Base-by-base conservation (phyloP, 2,797 vertebrate genomes). In the Etheostoma nigrum region DNA sequence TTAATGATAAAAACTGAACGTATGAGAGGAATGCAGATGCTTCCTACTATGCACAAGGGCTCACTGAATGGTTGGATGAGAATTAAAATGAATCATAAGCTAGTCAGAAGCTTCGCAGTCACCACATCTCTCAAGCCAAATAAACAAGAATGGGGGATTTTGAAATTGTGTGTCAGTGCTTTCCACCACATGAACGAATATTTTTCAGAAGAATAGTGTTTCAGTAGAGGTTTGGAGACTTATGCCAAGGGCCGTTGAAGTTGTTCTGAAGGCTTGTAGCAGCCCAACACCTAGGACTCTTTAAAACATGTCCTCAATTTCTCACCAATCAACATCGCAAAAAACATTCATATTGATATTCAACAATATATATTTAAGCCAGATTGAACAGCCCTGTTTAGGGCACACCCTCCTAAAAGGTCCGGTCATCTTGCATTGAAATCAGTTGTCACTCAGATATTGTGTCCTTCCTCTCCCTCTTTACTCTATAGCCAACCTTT, bases 361-460 rank as follows among this genome's bases (percentile, higher is more conserved):
- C 7, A 58, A 25, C 18, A 23, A 23, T 25, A 18, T 25, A 18
- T 11, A 40, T 61, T 55, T 42, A 52, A 64, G 30, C 19, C 27
- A 27, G 47, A 18, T 67, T 15, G 1, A 4, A 14, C 19, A 33
- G 69, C 21, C 21, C 12, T 13, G 27, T 53, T 71, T 12, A 51
- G 25, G 47, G 8, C 48, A 16, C 36, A 63, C 64, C 67, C 18
- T 54, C 25, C 33, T 25, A 45, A 21, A 52, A n/a, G n/a, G 14
- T 21, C 0, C 12, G 19, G 8, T 68, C 16, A 15, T 73, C 19
- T 59, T 49, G 54, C 63, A 42, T 15, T 72, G 51, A 78, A 74
- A 33, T 73, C 55, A 55, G 23, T 21, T 72, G 76, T 42, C 60
- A 42, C 27, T 80, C 69, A 25, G 30, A 65, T 36, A 19, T 45